Evolutionary conservation across 2,113 vertebrate genomes (phyloP).

Genomic region (Dascyllus trimaculatus): DNA sequence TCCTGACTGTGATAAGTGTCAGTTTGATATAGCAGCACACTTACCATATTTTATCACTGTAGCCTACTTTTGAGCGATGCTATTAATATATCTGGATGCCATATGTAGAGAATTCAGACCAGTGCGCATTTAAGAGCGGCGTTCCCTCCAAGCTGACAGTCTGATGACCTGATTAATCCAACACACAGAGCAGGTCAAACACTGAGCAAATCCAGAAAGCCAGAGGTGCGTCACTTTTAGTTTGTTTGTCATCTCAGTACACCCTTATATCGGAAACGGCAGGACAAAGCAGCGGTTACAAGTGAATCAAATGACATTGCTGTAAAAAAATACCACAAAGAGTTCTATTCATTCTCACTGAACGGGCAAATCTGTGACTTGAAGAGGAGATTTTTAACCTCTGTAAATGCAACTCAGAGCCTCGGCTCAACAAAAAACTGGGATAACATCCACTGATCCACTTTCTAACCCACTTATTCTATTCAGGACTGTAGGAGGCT

Average conservation of each 20-base stretch:
- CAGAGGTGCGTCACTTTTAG: neutral
- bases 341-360: neutral
- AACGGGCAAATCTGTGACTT: slow-evolving; percentile 20
- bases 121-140: slow-evolving; percentile 11
- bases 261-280: neutral
- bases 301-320: neutral
- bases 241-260: neutral
- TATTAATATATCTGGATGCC: slow-evolving; percentile 37
- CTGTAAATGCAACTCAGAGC: neutral
- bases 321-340: neutral
- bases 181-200: slow-evolving; percentile 11
- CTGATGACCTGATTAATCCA: slow-evolving; percentile 17
- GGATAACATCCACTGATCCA: neutral
- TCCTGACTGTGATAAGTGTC: slow-evolving; percentile 11
- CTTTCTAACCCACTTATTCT: slow-evolving; percentile 4
- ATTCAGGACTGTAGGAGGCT: neutral
- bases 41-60: slow-evolving; percentile 26
- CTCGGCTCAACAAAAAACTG: neutral
- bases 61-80: slow-evolving; percentile 35
- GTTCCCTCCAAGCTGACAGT: slow-evolving; percentile 4
- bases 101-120: slow-evolving; percentile 38
- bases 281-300: neutral
- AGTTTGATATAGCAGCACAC: neutral
- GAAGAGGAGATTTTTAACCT: neutral
- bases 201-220: slow-evolving; percentile 34